Evolutionary conservation across 2,888 invertebrate species (phyloP), one percentile per base, ranked within the genome.

Genomic region (Meteorus cinctellus): DNA sequence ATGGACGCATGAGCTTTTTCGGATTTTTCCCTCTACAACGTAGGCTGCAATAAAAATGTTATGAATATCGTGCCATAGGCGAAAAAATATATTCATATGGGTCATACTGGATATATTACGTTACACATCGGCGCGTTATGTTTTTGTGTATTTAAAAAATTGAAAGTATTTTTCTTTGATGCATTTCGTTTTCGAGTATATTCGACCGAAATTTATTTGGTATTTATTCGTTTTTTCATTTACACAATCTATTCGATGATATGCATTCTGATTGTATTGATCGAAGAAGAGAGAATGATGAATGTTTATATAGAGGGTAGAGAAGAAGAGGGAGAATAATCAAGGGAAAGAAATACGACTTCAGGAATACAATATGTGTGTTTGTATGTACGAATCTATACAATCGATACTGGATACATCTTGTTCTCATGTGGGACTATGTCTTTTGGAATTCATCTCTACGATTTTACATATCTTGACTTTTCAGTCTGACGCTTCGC

Each of bases 371-470:
- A 6, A 48, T 48, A 16, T 48, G 6, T 48, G 14, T 4, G n/a
- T 6, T 24, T 24, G n/a, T 48, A 0, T 48, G 41, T 34, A 34
- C n/a, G n/a, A 48, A 16, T 48, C 0, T 41, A 48, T 48, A 48
- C 19, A 55, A 55, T 55, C 10, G 55, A 55, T 55, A 8, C n/a
- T 55, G 19, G 19, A 19, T 19, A 19, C 55, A 55, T 55, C 8
- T 55, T 55, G 55, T 55, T 55, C 19, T 55, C 55, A 55, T 19
- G 19, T 55, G 55, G 55, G 55, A 19, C 19, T 55, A 24, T 55
- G 19, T 55, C 19, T 55, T 6, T 6, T 19, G 19, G n/a, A 55
- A 55, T 55, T 55, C 19, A 55, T 55, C 55, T 19, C n/a, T 6
- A 19, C 19, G 55, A 55, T 24, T 55, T 55, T 19, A 19, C 55